Conservation (phyloP, 1,140 invertebrate genomes). For the Cotesia vestalis region DNA sequence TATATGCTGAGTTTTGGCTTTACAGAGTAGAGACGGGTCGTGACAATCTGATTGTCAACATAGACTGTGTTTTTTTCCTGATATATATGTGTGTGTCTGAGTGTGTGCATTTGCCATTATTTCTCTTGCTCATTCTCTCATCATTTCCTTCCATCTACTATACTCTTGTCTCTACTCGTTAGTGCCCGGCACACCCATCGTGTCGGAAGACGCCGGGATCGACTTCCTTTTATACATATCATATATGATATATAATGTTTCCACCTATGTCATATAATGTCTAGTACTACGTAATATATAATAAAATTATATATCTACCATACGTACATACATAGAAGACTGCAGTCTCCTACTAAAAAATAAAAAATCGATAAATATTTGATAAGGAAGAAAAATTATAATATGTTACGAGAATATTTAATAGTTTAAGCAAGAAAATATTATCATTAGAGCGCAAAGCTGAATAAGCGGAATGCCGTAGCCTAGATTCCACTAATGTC, state of each 20-base stretch:
- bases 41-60: slow-evolving; percentile 44
- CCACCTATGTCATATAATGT: background rate
- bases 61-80: background rate
- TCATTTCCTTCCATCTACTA: background rate
- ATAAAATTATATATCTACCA: background rate
- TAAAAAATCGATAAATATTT: too few species aligned
- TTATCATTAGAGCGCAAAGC: slow-evolving; percentile 3
- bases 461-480: slow-evolving; percentile 38
- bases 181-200: slow-evolving; percentile 40
- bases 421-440: background rate
- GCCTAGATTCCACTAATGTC: slow-evolving; percentile 41
- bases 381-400: too few species aligned
- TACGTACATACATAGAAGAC: background rate
- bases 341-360: background rate
- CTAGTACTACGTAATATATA: background rate
- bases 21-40: slow-evolving; percentile 20
- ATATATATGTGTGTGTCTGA: background rate
- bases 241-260: slow-evolving; percentile 8
- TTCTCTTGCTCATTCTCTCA: slow-evolving; percentile 13
- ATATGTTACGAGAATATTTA: too few species aligned
- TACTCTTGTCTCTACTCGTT: slow-evolving; percentile 23
- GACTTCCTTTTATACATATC: slow-evolving; percentile 4
- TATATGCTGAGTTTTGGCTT: slow-evolving; percentile 14
- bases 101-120: slow-evolving; percentile 22
- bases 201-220: slow-evolving; percentile 17